Evolutionary conservation across 2,797 vertebrate species (phyloP).

Genomic region (Arrhamphus sclerolepis): DNA sequence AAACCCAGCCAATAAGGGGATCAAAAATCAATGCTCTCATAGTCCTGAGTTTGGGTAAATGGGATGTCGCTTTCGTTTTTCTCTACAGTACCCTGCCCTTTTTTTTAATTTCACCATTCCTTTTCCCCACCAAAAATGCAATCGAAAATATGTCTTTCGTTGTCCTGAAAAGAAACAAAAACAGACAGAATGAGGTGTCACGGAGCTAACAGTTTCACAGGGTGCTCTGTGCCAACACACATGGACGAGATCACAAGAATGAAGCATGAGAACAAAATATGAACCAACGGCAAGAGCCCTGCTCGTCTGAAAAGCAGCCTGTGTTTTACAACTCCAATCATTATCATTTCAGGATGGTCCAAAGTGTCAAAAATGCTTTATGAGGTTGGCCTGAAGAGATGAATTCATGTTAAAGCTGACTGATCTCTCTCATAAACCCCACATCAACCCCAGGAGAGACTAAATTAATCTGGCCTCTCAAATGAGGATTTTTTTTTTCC

Average conservation of each 20-base stretch:
- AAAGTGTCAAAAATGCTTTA: background rate
- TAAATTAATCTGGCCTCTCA: too few species aligned
- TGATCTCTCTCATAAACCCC: too few species aligned
- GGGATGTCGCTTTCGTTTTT: too few species aligned
- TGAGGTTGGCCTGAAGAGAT: too few species aligned
- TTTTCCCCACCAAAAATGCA: constrained; percentile 8
- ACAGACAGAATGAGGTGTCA: constrained; percentile 17
- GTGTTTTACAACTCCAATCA: background rate
- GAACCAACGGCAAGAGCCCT: constrained; percentile 12
- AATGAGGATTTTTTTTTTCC: too few species aligned
- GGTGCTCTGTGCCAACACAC: constrained; percentile 27
- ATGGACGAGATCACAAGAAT: constrained; percentile 23
- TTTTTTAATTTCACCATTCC: background rate
- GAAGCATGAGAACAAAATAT: constrained; percentile 17
- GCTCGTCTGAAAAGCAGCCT: constrained; percentile 5
- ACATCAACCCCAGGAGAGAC: too few species aligned
- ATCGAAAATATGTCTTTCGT: constrained; percentile 15
- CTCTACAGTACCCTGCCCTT: constrained; percentile 17
- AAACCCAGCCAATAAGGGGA: too few species aligned
- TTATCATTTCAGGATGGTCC: background rate
- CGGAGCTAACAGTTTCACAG: constrained; percentile 34
- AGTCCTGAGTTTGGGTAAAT: too few species aligned
- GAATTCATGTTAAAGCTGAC: too few species aligned
- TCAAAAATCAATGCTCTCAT: too few species aligned
- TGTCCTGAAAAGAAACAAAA: constrained; percentile 34